Base-by-base conservation (phyloP, 2,797 vertebrate genomes). In the Chloroceryle inda region DNA sequence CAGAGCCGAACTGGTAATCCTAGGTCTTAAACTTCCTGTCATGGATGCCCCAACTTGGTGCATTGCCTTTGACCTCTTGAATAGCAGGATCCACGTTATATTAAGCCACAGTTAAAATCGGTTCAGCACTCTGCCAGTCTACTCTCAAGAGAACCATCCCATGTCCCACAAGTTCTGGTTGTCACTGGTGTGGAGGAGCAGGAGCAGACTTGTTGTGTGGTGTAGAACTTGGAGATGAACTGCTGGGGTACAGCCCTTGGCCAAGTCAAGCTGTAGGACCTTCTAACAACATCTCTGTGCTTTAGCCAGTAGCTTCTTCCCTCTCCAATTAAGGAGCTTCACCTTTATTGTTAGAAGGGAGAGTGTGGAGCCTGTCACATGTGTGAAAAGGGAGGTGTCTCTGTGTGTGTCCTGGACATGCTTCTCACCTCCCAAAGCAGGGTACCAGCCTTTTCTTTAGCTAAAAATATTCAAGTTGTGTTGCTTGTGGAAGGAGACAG, bases 31-130 rank as follows among this genome's bases (percentile, higher is more conserved):
- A 9, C 20, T 72, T 67, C 33, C 29, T 66, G 33, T 56, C 45
- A 17, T 0, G 0, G 44, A 37, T 40, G 24, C 13, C 17, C 8
- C 24, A 85, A 12, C 31, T 44, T 0, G 0, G 10, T 58, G 21
- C 38, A 5, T 85, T 58, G 50, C 13, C 38, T 82, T 68, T 73
- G 42, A 33, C 11, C 24, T 59, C 50, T 29, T 40, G 45, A 50
- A 10, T 58, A 58, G 42, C 47, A 75, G 58, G 19, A 31, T 84
- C 40, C 3, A 0, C 53, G 19, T 74, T 38, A 35, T 56, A 2
- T 50, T 71, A 35, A 74, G 47, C 47, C 5, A 0, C 13, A 20
- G 21, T 59, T 74, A 47, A 68, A 79, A 82, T 37, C 26, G 72
- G 53, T 40, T 47, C 23, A 52, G 38, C 2, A 0, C 13, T 55